Conservation (phyloP, 2,888 invertebrate species). For the Noctua comes region DNA sequence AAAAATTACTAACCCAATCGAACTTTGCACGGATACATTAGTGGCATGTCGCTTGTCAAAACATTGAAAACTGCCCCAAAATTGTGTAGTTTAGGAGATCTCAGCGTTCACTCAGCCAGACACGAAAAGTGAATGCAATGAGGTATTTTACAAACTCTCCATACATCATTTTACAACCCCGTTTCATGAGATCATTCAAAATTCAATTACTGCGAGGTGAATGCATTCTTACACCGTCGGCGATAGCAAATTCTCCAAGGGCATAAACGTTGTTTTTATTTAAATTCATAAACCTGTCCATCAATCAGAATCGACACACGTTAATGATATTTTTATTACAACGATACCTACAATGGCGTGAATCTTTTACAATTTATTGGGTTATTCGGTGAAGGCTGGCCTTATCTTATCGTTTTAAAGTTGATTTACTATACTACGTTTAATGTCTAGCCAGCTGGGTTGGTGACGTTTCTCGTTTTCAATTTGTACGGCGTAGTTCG, state of each 20-base stretch:
- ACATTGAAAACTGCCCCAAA: background rate
- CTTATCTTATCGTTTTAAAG: conserved; percentile 76
- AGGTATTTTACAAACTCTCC: background rate
- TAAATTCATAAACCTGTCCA: conserved; percentile 8
- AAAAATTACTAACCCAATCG: background rate
- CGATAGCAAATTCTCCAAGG: background rate
- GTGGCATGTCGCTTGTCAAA: background rate
- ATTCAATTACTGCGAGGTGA: background rate
- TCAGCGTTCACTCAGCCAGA: background rate
- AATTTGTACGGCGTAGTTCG: conserved; percentile 22
- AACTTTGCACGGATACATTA: background rate
- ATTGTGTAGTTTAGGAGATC: background rate
- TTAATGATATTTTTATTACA: conserved; percentile 39
- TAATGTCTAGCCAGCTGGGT: conserved; percentile 35
- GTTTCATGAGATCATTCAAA: background rate
- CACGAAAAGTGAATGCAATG: background rate
- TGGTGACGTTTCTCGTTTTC: conserved; percentile 50
- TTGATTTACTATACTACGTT: conserved; percentile 41
- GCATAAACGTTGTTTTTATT: conserved; percentile 10
- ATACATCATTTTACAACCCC: background rate
- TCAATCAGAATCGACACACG: conserved; percentile 34
- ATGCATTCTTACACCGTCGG: conserved; percentile 1
- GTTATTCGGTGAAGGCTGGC: conserved; percentile 81
- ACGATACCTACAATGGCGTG: conserved; percentile 25
- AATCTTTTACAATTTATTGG: conserved; percentile 65